Evolutionary conservation across 2,113 vertebrate genomes (phyloP), one percentile per base, ranked within the genome.

Genomic region (Eolophus roseicapilla): DNA sequence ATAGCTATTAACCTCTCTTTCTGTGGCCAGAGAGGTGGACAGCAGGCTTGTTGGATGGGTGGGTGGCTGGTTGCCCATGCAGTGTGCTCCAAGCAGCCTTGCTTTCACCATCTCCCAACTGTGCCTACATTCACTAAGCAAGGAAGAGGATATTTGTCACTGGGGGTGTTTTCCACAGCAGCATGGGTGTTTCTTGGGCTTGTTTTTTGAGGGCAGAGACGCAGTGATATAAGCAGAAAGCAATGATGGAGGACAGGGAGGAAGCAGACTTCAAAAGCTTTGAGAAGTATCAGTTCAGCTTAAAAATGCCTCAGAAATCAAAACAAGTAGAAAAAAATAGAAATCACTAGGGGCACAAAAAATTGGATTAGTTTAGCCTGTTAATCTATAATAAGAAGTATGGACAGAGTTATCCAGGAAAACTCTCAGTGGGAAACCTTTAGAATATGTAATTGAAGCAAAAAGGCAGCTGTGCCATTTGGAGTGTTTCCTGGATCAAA

Each of bases 1-100:
- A 17, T 9, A 16, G 15, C 7, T 87, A 20, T 59, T 39, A 44
- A 11, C 7, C 6, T 52, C 7, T 71, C 7, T n/a, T 44, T 53
- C 44, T 2, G 1, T 13, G 16, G 15, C 29, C 24, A 25, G 29
- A 59, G 59, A 73, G 11, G 20, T 24, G 7, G 33, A 46, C 46
- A 70, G 12, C 13, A 52, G 11, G 19, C 11, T 62, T 63, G 13
- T 31, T 69, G 37, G 17, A 43, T 43, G 8, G 9, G 9, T 52
- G 21, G 4, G 24, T 20, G 17, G 6, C 7, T 64, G n/a, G 13
- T 20, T 80, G 16, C 29, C 37, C 14, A 37, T 1, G 0, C 13
- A 37, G 6, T 6, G 16, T 25, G 7, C 7, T 3, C 11, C 13
- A 1, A 62, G 17, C 21, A 69, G 25, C 19, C 33, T 13, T 33